Evolutionary conservation across 2,113 vertebrate species (phyloP).

Genomic region (Candoia aspera): DNA sequence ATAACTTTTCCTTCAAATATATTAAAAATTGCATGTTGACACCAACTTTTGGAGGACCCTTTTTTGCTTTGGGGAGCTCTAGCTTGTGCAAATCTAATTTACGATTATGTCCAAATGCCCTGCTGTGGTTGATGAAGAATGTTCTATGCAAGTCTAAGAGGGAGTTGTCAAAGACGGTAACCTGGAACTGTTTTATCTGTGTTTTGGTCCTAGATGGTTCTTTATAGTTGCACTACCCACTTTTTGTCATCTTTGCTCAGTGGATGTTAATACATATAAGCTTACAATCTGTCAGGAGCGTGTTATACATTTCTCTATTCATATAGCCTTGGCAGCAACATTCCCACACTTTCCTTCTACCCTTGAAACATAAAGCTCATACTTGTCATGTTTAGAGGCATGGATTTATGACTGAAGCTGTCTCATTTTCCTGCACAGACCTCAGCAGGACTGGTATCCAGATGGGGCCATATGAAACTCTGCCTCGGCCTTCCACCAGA

Average conservation of each 20-base stretch:
- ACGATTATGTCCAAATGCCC: not conserved
- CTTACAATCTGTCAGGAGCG: slow-evolving; percentile 9
- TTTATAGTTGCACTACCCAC: not conserved
- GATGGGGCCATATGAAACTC: slow-evolving; percentile 68
- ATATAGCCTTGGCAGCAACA: slow-evolving; percentile 64
- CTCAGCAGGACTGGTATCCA: slow-evolving; percentile 68
- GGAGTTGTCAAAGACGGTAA: not conserved
- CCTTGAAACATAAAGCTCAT: slow-evolving; percentile 67
- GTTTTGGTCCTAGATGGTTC: not conserved
- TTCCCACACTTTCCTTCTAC: slow-evolving; percentile 69
- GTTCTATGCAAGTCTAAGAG: not conserved
- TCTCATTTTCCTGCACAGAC: slow-evolving; percentile 67
- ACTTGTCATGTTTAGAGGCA: slow-evolving; percentile 68
- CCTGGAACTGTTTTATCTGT: not conserved
- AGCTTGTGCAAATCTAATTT: not conserved
- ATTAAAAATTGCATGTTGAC: not conserved
- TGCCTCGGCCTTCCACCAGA: slow-evolving; percentile 59
- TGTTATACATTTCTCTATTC: slow-evolving; percentile 58
- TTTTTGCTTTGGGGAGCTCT: not conserved
- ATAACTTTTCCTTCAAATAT: not conserved
- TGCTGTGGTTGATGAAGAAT: not conserved
- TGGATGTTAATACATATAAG: slow-evolving; percentile 46
- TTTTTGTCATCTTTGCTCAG: slow-evolving; percentile 34
- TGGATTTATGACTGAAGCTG: slow-evolving; percentile 69
- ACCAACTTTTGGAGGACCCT: not conserved